A percentile compares a stretch with the other conserved stretches of the same genome.
These are phyloP conservation scores for Cephalopachus bancanus DNA, from an alignment of 2,797 vertebrate species.

Conservation along the genomic window DNA sequence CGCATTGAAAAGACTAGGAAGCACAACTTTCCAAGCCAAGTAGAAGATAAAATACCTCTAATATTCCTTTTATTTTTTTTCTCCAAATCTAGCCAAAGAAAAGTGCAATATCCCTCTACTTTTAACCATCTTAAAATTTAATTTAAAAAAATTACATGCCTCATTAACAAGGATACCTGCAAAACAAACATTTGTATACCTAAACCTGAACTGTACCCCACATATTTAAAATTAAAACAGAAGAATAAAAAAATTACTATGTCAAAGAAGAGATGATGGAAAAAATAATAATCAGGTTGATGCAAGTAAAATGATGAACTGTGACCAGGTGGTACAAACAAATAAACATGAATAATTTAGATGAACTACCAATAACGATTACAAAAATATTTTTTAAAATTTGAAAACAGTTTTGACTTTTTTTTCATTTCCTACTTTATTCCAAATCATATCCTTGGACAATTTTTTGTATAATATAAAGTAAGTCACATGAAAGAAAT, in stretches of 20 bases:
- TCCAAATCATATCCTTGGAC: neutral
- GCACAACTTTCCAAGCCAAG: neutral
- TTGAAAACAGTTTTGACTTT: constrained; percentile 11
- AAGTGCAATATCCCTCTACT: neutral
- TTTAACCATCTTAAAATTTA: constrained; percentile 47
- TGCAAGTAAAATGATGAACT: neutral
- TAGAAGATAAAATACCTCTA: neutral
- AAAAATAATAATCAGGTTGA: neutral
- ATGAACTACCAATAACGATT: constrained; percentile 29
- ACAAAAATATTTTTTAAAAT: neutral
- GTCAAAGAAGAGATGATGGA: neutral
- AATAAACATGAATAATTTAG: constrained; percentile 25
- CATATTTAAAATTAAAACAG: too few species aligned
- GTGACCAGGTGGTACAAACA: neutral
- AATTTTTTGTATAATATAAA: constrained; percentile 13
- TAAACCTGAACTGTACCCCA: too few species aligned
- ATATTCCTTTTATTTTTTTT: neutral
- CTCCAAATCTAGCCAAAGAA: neutral
- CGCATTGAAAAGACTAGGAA: neutral
- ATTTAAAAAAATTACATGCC: neutral
- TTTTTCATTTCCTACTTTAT: constrained; percentile 35
- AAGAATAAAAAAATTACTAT: neutral
- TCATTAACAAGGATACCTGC: too few species aligned
- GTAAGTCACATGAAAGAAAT: neutral
- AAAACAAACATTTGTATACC: too few species aligned